Base-by-base conservation (phyloP, 2,113 vertebrate genomes). In the Salvelinus namaycush region DNA sequence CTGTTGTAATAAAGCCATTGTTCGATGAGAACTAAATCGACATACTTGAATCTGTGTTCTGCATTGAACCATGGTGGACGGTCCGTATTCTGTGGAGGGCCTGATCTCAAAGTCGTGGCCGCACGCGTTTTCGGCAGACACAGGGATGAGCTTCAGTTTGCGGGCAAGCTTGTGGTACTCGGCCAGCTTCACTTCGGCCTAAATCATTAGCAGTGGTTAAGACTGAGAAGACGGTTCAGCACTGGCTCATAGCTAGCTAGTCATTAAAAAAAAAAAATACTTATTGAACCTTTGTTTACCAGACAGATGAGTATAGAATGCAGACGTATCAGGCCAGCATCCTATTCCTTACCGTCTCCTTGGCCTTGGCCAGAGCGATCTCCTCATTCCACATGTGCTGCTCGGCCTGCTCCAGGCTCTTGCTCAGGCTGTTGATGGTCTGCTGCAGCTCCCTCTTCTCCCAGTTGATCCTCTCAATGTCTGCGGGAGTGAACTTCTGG, bases 91-190 rank as follows among this genome's bases (percentile, higher is more conserved):
- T n/a, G 92, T 86, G 83, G 94, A 94, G 76, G 94, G 93, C 29
- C 91, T 94, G 87, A 99, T 96, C 88, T 96, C 94, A 82, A 97
- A 98, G 87, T 99, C 94, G 0, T 93, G 91, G 72, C 96, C 96
- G 84, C 94, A 94, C 77, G 97, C 96, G 68, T 98, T 97, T 87
- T 98, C 95, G 79, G 96, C 95, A 39, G 93, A 92, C 59, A 91
- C 84, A 4, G 98, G 97, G 39, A 98, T 95, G 77, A 99, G 93
- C 90, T 99, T 97, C 82, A 98, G 86, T 79, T 98, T 98, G 78
- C 97, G 94, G 72, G 97, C 97, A 86, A 97, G 75, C 74, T 97
- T 99, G 83, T 98, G 96, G 78, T 96, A 99, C 68, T 99, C 96
- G 13, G 92, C 77, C 59, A 98, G 83, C 49, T 94, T 96, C 44